These are phyloP conservation scores for Acleris emargana DNA, from an alignment of 2,888 invertebrate genomes.

Conservation along the genomic window DNA sequence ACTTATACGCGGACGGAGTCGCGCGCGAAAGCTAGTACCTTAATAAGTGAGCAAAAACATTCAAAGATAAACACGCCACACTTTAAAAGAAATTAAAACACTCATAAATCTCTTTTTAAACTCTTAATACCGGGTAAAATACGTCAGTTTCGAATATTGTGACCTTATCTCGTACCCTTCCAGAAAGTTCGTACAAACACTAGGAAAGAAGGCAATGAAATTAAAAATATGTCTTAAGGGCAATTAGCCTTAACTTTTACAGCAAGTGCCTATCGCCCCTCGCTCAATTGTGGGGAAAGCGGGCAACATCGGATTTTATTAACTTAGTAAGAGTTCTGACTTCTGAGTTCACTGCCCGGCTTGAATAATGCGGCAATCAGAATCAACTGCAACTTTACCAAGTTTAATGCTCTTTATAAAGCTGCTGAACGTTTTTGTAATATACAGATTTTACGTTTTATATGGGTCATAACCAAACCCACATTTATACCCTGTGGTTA, in stretches of 20 bases:
- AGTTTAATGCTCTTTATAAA: slow-evolving; percentile 17
- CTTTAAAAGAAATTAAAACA: slow-evolving; percentile 32
- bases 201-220: slow-evolving; percentile 83
- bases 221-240: slow-evolving; percentile 85
- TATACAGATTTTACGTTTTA: too few species aligned
- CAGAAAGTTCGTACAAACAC: slow-evolving; percentile 75
- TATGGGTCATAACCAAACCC: too few species aligned
- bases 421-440: slow-evolving; percentile 4
- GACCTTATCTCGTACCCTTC: slow-evolving; percentile 81
- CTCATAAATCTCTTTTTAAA: slow-evolving; percentile 32
- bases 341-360: slow-evolving; percentile 66
- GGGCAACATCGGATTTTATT: slow-evolving; percentile 77
- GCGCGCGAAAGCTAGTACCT: too few species aligned
- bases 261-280: slow-evolving; percentile 79
- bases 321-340: slow-evolving; percentile 71
- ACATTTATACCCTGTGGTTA: too few species aligned
- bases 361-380: slow-evolving; percentile 32
- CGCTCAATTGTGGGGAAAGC: slow-evolving; percentile 79
- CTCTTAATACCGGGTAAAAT: slow-evolving; percentile 66
- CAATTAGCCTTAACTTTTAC: slow-evolving; percentile 84
- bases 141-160: slow-evolving; percentile 77
- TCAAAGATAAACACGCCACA: slow-evolving; percentile 13
- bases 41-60: neutral
- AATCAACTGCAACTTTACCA: slow-evolving; percentile 34
- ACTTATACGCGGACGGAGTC: too few species aligned